Evolutionary conservation across 2,113 vertebrate genomes (phyloP), one percentile per base, ranked within the genome.

Genomic region (Motacilla alba): DNA sequence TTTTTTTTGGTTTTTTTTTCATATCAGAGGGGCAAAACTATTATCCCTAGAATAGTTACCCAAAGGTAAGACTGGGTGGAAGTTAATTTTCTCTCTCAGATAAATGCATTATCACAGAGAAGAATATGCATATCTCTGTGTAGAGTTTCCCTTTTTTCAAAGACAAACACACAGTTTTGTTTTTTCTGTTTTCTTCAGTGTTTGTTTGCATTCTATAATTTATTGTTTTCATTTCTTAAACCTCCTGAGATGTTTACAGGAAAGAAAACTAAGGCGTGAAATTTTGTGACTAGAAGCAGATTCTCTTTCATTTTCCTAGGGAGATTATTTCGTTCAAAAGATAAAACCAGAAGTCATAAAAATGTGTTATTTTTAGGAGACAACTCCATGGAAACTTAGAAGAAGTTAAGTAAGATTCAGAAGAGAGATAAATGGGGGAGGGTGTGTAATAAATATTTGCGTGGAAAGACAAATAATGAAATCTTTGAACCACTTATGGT

Each of bases 91-190:
- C 67, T 83, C 26, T 87, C 41, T 56, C 5, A 5, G 15, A 35
- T 79, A 80, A 79, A 64, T 68, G 35, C 21, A 16, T 13, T 88
- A 24, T 83, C 23, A 56, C 82, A 70, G 55, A 53, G 72, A 82
- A 87, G 18, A 17, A 53, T 3, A 13, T 3, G 3, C 11, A 30
- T 3, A 2, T 43, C 37, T 82, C 30, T 81, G 6, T 41, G 13
- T 7, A 58, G 35, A 50, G 9, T 55, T 85, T 79, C 35, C 7
- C 9, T 43, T 87, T 80, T 72, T 92, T 50, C 30, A 55, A 69
- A 73, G 62, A 8, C 37, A 70, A 62, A 49, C 8, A 47, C 26
- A 5, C 0, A 0, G 1, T 1, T 82, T 67, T 60, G 17, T 35
- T 35, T 35, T 35, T 35, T 35, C 7, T 35, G 35, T 60, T 85